Base-by-base conservation (phyloP, 2,113 vertebrate species). In the Amazona guildingii region DNA sequence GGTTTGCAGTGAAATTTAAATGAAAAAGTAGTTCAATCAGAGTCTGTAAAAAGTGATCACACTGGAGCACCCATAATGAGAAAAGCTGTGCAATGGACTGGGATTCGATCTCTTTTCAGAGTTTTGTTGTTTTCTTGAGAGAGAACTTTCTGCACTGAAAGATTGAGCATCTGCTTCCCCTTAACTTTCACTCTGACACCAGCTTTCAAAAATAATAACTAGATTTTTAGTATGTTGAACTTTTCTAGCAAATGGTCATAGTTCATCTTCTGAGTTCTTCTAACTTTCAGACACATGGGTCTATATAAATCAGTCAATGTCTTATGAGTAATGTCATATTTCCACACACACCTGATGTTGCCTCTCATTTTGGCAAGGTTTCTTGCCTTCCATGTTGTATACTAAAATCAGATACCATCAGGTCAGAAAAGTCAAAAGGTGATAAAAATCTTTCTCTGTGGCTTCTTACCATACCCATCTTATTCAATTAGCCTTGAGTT, bases 251-350 rank as follows among this genome's bases (percentile, higher is more conserved):
- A 79, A 35, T 35, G 39, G 51, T 86, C 43, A 29, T 19, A 41
- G 61, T 89, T 97, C 69, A 84, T 46, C 69, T 84, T 92, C 81
- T 89, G 64, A 35, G 78, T 67, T 94, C 73, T 75, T 75, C 68
- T 54, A 43, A 64, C 46, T 91, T 87, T 86, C 73, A 95, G 48
- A 64, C 27, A 72, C 27, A 24, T 52, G 19, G 35, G 29, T 62
- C 49, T 25, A 6, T 49, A 85, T 35, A 64, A 87, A 82, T 91
- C 63, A 31, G 57, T 92, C 83, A 82, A 49, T 88, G 72, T 86
- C 88, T 83, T 78, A 63, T 6, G 59, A 74, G 54, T 11, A 49
- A 8, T n/a, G 35, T 18, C 84, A 19, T 69, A 31, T 62, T 95
- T 31, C 43, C 20, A 29, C 23, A 37, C 17, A 76, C 62, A 73